phyloP scores from a whole-genome alignment of 1,140 invertebrate genomes.

The Pseudobourletiella spinata region DNA sequence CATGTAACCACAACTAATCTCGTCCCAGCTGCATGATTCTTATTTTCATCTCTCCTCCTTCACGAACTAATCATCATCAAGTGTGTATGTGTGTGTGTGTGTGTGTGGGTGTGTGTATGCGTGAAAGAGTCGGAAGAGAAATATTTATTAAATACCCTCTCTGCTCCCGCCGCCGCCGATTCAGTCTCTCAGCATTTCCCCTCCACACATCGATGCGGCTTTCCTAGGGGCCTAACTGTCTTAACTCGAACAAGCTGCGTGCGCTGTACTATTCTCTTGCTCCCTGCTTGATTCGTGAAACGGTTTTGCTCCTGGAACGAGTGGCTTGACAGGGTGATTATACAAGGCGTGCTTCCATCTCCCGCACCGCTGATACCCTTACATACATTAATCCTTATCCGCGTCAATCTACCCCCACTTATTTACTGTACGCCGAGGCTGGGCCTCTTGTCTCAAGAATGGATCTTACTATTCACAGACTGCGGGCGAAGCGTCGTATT shows the following conservation, averaged over 20 bases:
- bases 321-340: not conserved
- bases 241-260: too few relatives aligned
- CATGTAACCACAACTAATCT: too few relatives aligned
- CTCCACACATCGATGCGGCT: not conserved
- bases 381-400: not conserved
- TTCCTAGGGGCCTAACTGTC: not conserved
- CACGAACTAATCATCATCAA: constrained; percentile 10
- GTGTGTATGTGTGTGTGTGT: too few relatives aligned
- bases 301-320: not conserved
- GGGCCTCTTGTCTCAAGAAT: too few relatives aligned
- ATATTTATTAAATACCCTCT: not conserved
- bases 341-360: not conserved
- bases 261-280: not conserved
- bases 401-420: not conserved
- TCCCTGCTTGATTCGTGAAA: too few relatives aligned
- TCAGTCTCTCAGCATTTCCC: not conserved
- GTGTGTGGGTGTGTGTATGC: too few relatives aligned
- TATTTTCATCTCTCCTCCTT: constrained; percentile 5
- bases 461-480: too few relatives aligned
- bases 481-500: too few relatives aligned
- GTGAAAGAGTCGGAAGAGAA: not conserved
- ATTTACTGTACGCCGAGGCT: too few relatives aligned
- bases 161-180: not conserved
- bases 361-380: not conserved
- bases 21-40: not conserved